Conservation (phyloP, 2,888 invertebrate species). For the Ptilodon capucinus region DNA sequence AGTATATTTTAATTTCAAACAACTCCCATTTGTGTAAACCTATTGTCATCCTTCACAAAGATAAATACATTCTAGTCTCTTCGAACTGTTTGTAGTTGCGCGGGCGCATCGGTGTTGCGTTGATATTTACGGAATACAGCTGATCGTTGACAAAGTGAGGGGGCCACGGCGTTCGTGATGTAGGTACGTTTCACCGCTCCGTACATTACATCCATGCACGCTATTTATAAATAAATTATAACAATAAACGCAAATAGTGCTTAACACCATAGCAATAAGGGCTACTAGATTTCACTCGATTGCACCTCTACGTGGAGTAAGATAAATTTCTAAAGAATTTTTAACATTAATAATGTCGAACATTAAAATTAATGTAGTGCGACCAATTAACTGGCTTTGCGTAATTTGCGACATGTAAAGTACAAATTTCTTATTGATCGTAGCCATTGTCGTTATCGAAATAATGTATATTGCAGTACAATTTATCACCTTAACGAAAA, state of each 20-base stretch:
- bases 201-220: slow-evolving; percentile 29
- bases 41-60: neutral
- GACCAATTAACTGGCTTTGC: too few relatives aligned
- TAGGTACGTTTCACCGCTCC: slow-evolving; percentile 26
- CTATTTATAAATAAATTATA: neutral
- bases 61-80: neutral
- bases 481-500: too few relatives aligned
- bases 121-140: slow-evolving; percentile 47
- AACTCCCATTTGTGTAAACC: neutral
- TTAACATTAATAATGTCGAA: too few relatives aligned
- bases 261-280: neutral
- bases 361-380: too few relatives aligned
- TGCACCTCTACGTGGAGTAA: neutral
- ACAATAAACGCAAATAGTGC: neutral
- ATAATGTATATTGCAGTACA: too few relatives aligned
- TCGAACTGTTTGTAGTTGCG: slow-evolving; percentile 4
- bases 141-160: slow-evolving; percentile 57
- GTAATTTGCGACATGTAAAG: too few relatives aligned
- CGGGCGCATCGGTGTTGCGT: slow-evolving; percentile 7
- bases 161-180: slow-evolving; percentile 54
- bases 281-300: neutral
- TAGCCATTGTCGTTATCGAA: too few relatives aligned
- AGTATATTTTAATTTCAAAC: neutral
- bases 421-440: too few relatives aligned
- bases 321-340: neutral